Base-by-base conservation (phyloP, 2,888 invertebrate species). In the Spisula subtruncata region DNA sequence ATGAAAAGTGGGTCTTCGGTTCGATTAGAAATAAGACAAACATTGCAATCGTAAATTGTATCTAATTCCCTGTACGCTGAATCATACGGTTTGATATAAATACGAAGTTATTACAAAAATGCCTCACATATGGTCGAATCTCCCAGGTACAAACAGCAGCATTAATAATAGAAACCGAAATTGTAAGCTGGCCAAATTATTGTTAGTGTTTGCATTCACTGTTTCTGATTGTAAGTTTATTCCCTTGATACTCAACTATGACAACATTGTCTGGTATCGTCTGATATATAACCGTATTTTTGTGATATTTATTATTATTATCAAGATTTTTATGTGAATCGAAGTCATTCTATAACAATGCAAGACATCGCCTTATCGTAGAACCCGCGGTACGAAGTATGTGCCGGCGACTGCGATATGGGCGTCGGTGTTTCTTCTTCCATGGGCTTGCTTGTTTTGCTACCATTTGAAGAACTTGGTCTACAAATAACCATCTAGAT, bases 61-160 rank as follows among this genome's bases (percentile, higher is more conserved):
- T 60, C 60, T 60, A 2, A 60, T 60, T 60, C 18, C n/a, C 8
- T 18, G 1, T n/a, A 6, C 14, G n/a, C 60, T n/a, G 60, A n/a
- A 60, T 60, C 20, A 16, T 18, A 60, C 0, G n/a, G 18, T 60
- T 60, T 60, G 6, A 60, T 60, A 60, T 60, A 60, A 51, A 60
- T 60, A 60, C 60, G n/a, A 60, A 60, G 60, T 60, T 60, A 60
- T 60, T n/a, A 60, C 60, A 25, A 60, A 60, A 60, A 60, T n/a
- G 14, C n/a, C 60, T 18, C 6, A 60, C n/a, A 20, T 60, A 8
- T 20, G 60, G 60, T 60, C 60, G n/a, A 60, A 60, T 60, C 14
- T 60, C 60, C 60, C n/a, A 60, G 60, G 60, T 60, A 60, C n/a
- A 60, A 14, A 60, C 14, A 4, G 60, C 8, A 60, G n/a, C 60